Percentiles rank a stretch among this genome's conserved stretches.
Evolutionary conservation across 2,797 vertebrate genomes (phyloP).

Genomic region (Acanthurus leucopareius): DNA sequence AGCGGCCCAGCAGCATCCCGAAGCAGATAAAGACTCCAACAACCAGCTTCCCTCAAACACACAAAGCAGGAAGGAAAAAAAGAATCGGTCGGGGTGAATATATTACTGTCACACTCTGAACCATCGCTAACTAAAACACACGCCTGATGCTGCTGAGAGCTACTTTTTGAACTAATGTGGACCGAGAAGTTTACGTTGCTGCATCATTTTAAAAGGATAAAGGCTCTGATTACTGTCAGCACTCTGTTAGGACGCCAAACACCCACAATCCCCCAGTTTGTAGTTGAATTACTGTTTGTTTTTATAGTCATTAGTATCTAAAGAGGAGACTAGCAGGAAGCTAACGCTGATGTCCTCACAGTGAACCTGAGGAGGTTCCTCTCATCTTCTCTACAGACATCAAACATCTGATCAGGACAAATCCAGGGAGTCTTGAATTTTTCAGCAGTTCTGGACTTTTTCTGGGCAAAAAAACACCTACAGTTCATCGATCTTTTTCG

Average conservation of each 20-base stretch:
- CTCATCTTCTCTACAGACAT: no score
- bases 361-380: no score
- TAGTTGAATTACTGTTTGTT: no score
- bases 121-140: no score
- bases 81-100: slow-evolving; percentile 14
- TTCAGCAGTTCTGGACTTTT: slow-evolving; percentile 62
- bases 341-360: no score
- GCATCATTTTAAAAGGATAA: neutral
- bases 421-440: no score
- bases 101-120: slow-evolving; percentile 41
- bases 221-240: neutral
- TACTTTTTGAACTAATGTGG: no score
- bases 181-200: slow-evolving; percentile 18
- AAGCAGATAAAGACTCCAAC: slow-evolving; percentile 7
- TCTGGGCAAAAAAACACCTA: neutral
- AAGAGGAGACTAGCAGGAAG: no score
- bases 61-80: slow-evolving; percentile 15
- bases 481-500: neutral
- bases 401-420: no score
- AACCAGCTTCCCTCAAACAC: neutral
- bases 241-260: neutral
- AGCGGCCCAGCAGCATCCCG: slow-evolving; percentile 15
- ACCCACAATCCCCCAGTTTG: neutral
- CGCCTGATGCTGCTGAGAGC: no score
- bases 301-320: no score